phyloP scores from a whole-genome alignment of 2,797 vertebrate genomes.

The Anguilla megastoma region DNA sequence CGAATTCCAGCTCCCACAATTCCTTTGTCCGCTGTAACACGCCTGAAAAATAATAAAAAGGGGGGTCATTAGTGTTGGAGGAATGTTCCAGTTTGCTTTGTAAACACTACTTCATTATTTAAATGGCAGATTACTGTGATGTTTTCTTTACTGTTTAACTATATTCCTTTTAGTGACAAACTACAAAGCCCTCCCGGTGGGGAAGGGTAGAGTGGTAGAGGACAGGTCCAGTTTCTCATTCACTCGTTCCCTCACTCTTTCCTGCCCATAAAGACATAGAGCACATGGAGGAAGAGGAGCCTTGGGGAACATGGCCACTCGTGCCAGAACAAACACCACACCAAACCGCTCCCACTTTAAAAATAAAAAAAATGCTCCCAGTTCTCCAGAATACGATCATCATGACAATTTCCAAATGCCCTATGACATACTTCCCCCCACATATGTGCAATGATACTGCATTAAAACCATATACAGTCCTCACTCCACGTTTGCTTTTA shows the following conservation, averaged over 20 bases:
- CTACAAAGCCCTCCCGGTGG: constrained; percentile 1
- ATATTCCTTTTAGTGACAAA: constrained; percentile 13
- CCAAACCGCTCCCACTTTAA: neutral
- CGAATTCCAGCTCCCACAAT: constrained; percentile 25
- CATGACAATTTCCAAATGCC: neutral
- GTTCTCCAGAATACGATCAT: neutral
- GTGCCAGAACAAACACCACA: neutral
- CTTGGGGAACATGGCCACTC: neutral
- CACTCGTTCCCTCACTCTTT: neutral
- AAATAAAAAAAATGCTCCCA: neutral
- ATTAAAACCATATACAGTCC: neutral
- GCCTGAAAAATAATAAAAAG: neutral
- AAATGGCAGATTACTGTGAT: constrained; percentile 4
- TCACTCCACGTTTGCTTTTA: neutral
- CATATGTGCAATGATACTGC: neutral
- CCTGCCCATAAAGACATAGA: neutral
- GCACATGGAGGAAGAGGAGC: neutral
- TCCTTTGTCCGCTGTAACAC: constrained; percentile 6
- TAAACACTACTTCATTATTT: constrained; percentile 13
- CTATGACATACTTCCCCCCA: neutral
- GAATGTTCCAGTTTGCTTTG: constrained; percentile 31
- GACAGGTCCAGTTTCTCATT: neutral
- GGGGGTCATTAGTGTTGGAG: neutral
- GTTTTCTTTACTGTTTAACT: constrained; percentile 28
- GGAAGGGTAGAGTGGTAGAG: neutral